These are phyloP conservation scores for Cynopterus sphinx DNA, from an alignment of 2,797 vertebrate species.

Conservation along the genomic window DNA sequence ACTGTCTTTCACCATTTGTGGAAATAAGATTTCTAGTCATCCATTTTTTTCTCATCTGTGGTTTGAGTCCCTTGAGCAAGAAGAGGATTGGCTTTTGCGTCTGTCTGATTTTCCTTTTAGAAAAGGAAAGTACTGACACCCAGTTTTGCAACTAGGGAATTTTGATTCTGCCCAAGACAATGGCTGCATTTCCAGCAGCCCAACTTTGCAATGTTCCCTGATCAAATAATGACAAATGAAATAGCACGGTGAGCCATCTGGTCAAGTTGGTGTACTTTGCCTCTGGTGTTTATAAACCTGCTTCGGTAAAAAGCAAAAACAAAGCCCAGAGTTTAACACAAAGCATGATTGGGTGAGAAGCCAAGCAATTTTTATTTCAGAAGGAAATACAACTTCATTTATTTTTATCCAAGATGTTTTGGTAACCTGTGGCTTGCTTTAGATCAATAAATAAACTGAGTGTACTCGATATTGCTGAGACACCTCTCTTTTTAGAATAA, in stretches of 20 bases:
- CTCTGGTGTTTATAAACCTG: conserved; percentile 55
- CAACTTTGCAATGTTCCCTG: not conserved
- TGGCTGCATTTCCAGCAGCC: not conserved
- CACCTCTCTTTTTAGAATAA: not conserved
- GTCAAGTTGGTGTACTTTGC: not conserved
- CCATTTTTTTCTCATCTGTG: not conserved
- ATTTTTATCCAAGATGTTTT: conserved; percentile 50
- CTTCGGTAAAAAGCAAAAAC: conserved; percentile 41
- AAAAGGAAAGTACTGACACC: not conserved
- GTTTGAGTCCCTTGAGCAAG: not conserved
- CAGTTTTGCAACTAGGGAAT: not conserved
- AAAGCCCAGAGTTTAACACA: conserved; percentile 51
- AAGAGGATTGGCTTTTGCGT: not conserved
- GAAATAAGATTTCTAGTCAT: not conserved
- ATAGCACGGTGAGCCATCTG: conserved; percentile 21
- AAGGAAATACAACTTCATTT: conserved; percentile 26
- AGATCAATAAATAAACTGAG: not conserved
- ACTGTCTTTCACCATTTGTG: not conserved
- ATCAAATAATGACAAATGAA: conserved; percentile 36
- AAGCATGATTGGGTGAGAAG: conserved; percentile 24
- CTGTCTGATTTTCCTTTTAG: not conserved
- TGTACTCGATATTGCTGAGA: not conserved
- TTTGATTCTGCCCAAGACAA: not conserved
- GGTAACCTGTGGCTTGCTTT: not conserved
- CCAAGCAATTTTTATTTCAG: conserved; percentile 44